Conservation (phyloP, 2,888 invertebrate species). For the Polymixis flavicincta region DNA sequence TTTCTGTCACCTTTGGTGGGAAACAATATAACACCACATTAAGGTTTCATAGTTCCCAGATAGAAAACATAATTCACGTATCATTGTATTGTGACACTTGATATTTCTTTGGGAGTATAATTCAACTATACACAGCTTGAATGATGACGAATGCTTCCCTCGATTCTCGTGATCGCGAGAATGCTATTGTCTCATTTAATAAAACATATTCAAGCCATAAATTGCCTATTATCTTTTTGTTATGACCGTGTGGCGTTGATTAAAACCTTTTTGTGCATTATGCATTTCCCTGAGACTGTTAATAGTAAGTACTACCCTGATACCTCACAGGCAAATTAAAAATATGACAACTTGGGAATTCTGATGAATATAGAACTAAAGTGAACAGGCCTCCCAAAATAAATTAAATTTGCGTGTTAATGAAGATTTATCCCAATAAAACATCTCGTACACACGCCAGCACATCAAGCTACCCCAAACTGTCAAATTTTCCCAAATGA, state of each 20-base stretch:
- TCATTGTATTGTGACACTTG: conserved; percentile 38
- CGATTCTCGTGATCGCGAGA: conserved; percentile 39
- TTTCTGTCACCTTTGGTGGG: conserved; percentile 23
- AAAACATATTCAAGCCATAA: conserved; percentile 37
- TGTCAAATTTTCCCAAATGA: too few species aligned
- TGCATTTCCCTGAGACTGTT: conserved; percentile 21
- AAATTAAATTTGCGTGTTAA: conserved; percentile 4
- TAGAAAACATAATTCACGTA: conserved; percentile 31
- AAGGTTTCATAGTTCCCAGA: conserved; percentile 31
- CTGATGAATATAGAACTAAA: neutral
- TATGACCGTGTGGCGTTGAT: conserved; percentile 8
- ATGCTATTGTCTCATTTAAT: conserved; percentile 53
- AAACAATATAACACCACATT: conserved; percentile 36
- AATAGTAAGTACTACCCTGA: neutral
- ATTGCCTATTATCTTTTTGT: conserved; percentile 49
- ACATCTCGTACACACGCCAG: too few species aligned
- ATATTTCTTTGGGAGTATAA: conserved; percentile 27
- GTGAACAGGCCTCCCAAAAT: neutral
- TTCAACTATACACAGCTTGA: conserved; percentile 32
- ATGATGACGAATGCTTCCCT: conserved; percentile 21
- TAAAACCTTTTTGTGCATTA: conserved; percentile 24
- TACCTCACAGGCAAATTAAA: neutral
- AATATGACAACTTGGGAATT: neutral
- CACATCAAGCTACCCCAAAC: too few species aligned
- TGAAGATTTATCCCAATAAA: conserved; percentile 20